These are phyloP conservation scores for Ceryle rudis DNA, from an alignment of 2,797 vertebrate genomes.

Conservation along the genomic window DNA sequence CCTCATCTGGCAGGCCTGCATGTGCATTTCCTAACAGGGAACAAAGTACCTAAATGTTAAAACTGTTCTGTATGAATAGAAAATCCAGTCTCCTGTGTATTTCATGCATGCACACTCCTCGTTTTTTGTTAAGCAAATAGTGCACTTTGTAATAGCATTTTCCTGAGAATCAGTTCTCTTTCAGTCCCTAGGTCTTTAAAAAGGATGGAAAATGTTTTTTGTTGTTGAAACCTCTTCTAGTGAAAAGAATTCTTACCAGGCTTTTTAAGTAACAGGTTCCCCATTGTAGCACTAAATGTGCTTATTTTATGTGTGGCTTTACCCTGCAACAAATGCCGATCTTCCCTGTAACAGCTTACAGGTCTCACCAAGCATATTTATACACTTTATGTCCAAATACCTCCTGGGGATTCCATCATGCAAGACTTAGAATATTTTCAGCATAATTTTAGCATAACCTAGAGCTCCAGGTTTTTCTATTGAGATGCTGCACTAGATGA, in stretches of 20 bases:
- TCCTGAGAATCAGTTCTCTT: neutral
- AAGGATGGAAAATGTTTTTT: conserved; percentile 17
- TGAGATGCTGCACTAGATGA: neutral
- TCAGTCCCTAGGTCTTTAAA: neutral
- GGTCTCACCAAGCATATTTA: neutral
- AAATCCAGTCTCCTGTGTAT: neutral
- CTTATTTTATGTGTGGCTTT: conserved; percentile 2
- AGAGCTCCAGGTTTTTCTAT: neutral
- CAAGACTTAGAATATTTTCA: conserved; percentile 23
- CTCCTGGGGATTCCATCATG: neutral
- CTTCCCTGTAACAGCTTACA: neutral
- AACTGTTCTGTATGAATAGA: neutral
- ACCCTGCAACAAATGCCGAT: neutral
- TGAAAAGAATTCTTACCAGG: neutral
- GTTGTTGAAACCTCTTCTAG: neutral
- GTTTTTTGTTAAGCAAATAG: neutral
- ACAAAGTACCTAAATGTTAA: neutral
- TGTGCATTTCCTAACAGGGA: neutral
- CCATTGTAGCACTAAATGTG: neutral
- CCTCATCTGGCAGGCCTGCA: neutral
- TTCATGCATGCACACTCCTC: neutral
- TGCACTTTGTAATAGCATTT: neutral
- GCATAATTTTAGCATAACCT: conserved; percentile 15
- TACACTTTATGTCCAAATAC: neutral
- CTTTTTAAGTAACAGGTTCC: neutral